Evolutionary conservation across 2,888 invertebrate genomes (phyloP).

Genomic region (Tineola bisselliella): DNA sequence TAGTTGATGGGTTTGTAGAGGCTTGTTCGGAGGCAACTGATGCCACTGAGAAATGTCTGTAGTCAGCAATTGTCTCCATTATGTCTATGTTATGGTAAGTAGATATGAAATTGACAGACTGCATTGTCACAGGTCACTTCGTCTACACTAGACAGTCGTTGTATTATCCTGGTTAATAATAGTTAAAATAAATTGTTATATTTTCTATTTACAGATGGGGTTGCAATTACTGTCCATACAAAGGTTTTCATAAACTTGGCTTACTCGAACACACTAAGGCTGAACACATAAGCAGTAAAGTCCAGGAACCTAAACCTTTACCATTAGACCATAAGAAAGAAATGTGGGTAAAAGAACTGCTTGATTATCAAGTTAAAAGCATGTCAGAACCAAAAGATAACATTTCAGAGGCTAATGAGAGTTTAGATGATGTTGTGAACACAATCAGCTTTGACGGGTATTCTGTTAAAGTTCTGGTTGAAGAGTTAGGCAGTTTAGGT

Average conservation of each 20-base stretch:
- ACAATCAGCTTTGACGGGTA: neutral
- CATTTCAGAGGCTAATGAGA: no score
- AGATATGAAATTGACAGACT: no score
- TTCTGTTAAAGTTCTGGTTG: slow-evolving; percentile 26
- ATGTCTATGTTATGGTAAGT: no score
- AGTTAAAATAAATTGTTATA: no score
- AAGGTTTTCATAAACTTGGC: slow-evolving; percentile 63
- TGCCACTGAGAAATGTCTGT: no score
- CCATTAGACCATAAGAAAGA: slow-evolving; percentile 54
- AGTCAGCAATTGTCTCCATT: no score
- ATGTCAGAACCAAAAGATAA: slow-evolving; percentile 21
- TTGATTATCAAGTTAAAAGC: slow-evolving; percentile 36
- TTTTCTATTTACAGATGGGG: slow-evolving; percentile 56
- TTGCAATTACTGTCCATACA: slow-evolving; percentile 68
- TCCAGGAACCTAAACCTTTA: slow-evolving; percentile 40
- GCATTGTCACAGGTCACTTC: no score
- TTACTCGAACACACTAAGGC: slow-evolving; percentile 63
- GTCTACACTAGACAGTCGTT: no score
- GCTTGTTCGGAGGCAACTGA: no score
- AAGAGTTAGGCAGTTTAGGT: slow-evolving; percentile 43
- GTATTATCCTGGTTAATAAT: no score
- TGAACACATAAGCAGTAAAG: slow-evolving; percentile 47
- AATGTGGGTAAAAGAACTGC: slow-evolving; percentile 53
- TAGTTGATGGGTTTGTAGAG: neutral
- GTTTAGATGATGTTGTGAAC: neutral